Conservation (phyloP, 2,797 vertebrate genomes). For the Psittacula echo region DNA sequence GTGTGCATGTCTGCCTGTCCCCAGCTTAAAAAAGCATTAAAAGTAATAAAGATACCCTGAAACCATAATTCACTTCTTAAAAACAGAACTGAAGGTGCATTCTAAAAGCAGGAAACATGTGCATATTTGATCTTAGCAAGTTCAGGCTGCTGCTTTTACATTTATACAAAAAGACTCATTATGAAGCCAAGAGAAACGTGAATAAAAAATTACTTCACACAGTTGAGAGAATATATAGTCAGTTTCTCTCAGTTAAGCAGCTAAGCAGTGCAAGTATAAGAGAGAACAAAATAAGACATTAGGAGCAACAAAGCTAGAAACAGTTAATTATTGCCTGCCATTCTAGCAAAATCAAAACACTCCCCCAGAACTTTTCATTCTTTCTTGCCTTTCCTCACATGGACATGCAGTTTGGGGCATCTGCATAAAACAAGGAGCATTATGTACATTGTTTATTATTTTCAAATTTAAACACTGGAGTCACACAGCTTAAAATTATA, state of each 20-base stretch:
- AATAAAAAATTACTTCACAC: neutral
- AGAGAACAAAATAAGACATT: neutral
- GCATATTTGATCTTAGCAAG: no score
- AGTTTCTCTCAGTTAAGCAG: neutral
- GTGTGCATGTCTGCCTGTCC: neutral
- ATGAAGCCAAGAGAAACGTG: neutral
- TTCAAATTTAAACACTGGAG: neutral
- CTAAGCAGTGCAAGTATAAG: neutral
- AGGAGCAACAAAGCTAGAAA: neutral
- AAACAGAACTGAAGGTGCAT: neutral
- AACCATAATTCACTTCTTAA: neutral
- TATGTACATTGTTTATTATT: neutral
- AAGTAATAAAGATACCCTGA: neutral
- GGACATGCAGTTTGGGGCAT: neutral
- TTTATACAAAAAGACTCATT: no score
- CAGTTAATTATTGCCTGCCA: neutral
- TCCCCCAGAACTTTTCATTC: neutral
- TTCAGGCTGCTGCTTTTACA: neutral
- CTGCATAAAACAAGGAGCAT: neutral
- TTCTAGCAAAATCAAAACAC: neutral
- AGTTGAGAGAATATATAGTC: accelerated
- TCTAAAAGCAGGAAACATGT: neutral
- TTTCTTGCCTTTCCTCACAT: neutral
- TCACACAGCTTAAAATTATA: neutral
- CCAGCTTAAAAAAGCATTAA: neutral